phyloP scores from a whole-genome alignment of 2,888 invertebrate species.

The Cephus sareptanus region DNA sequence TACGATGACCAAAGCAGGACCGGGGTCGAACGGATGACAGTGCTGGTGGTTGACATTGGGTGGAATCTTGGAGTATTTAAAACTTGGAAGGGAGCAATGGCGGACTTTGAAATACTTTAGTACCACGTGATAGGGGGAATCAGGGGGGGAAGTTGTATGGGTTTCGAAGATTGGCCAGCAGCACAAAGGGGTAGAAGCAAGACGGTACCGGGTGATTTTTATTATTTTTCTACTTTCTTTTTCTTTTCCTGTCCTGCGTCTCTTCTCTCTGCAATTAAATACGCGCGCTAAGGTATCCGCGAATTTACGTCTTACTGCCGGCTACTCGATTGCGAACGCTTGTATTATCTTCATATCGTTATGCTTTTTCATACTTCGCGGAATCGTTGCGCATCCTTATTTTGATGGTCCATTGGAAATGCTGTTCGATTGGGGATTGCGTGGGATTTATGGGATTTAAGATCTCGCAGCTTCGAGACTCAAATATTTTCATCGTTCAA shows the following conservation, averaged over 20 bases:
- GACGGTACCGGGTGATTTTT: slow-evolving; percentile 18
- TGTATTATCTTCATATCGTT: no score
- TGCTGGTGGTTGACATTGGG: no score
- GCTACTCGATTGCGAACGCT: slow-evolving; percentile 28
- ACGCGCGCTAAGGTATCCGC: slow-evolving; percentile 25
- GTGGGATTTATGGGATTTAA: slow-evolving; percentile 32
- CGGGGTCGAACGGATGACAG: no score
- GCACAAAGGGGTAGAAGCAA: slow-evolving; percentile 23
- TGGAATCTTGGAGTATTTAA: no score
- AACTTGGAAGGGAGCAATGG: no score
- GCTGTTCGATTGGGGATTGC: slow-evolving; percentile 46
- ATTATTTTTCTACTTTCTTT: no score
- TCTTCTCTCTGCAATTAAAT: slow-evolving; percentile 44
- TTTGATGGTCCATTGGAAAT: slow-evolving; percentile 15
- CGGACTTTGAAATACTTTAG: no score
- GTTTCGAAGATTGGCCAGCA: slow-evolving; percentile 16
- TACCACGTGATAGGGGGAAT: not conserved
- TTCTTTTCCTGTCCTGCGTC: no score
- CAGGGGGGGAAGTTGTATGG: not conserved
- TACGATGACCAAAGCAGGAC: not conserved
- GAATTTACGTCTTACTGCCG: slow-evolving; percentile 49
- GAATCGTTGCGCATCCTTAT: slow-evolving; percentile 46
- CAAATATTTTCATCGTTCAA: no score
- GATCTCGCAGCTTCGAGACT: no score
- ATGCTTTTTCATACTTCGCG: not conserved